phyloP scores from a whole-genome alignment of 2,888 invertebrate species.

The Caenorhabditis angaria region DNA sequence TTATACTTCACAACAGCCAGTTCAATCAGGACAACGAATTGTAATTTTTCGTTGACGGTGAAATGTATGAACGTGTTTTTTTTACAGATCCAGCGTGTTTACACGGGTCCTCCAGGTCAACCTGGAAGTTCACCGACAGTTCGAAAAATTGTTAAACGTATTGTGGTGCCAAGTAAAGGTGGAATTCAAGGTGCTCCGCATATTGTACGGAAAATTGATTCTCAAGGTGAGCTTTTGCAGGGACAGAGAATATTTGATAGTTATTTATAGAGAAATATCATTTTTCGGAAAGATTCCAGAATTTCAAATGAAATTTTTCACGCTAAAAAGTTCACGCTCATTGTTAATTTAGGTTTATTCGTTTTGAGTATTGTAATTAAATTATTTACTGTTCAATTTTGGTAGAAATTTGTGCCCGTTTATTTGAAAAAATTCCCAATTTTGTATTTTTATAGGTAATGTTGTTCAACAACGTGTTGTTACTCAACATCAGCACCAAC shows the following conservation, averaged over 20 bases:
- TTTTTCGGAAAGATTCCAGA: no score
- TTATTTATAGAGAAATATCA: no score
- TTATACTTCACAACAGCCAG: constrained; percentile 10
- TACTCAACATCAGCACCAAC: background rate
- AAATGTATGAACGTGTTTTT: background rate
- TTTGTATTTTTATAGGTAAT: background rate
- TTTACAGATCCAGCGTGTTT: constrained; percentile 18
- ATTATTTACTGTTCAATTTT: no score
- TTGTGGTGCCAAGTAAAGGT: background rate
- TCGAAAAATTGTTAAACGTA: constrained; percentile 19
- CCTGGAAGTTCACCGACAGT: constrained; percentile 22
- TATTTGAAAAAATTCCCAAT: background rate
- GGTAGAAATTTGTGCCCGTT: no score
- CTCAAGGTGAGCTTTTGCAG: background rate
- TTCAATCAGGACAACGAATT: constrained; percentile 16
- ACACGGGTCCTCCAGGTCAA: constrained; percentile 11
- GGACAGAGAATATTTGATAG: no score
- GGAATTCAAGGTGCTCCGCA: background rate
- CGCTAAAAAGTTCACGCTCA: no score
- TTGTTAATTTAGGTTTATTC: no score
- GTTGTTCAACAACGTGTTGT: background rate
- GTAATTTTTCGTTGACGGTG: background rate
- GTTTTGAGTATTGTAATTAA: no score
- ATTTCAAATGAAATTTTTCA: no score
- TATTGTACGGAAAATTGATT: background rate